Base-by-base conservation (phyloP, 92 coral and sea anemone genomes). In the Umimayanthus chanpuru region DNA sequence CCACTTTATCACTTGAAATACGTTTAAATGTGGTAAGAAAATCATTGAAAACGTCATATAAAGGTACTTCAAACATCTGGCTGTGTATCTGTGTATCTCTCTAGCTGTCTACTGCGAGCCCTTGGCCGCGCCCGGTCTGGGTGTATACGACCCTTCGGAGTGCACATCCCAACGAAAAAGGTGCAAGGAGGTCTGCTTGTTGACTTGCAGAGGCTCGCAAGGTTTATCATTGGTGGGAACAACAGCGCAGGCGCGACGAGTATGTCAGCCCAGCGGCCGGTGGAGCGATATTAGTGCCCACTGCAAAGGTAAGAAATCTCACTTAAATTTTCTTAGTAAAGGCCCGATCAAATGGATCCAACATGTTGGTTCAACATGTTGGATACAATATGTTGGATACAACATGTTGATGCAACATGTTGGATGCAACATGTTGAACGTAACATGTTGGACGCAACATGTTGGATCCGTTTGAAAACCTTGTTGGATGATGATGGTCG, bases 51-150 rank as follows among this genome's bases (percentile, higher is more conserved):
- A 61, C 6, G 11, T 61, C 67, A 21, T 21, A 61, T 2, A 21
- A 28, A 20, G 9, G 2, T 5, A 44, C 70, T 82, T 47, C 68
- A n/a, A 0, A 65, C 32, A 10, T 56, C n/a, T 30, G n/a, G 23
- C 49, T 67, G 44, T 43, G 25, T 14, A 53, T 44, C 73, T 72
- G 2, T 26, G 38, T 18, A 11, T 83, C 68, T 40, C 25, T 87
- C 26, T 56, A 94, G 97, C 76, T 61, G 88, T 94, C 16, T 91
- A 91, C 89, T 94, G 97, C 73, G 81, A 88, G 28, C 90, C 92
- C 32, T 41, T 94, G 47, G 41, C 87, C 30, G 81, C 56, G 36
- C 97, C 97, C 40, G 77, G 80, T 55, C 65, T 86, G 32, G 97
- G 95, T 14, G 76, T 79, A 26, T 94, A 90, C 90, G 85, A 73